Evolutionary conservation across 2,888 invertebrate species (phyloP), one percentile per base, ranked within the genome.

Genomic region (Stegophylla sp.): DNA sequence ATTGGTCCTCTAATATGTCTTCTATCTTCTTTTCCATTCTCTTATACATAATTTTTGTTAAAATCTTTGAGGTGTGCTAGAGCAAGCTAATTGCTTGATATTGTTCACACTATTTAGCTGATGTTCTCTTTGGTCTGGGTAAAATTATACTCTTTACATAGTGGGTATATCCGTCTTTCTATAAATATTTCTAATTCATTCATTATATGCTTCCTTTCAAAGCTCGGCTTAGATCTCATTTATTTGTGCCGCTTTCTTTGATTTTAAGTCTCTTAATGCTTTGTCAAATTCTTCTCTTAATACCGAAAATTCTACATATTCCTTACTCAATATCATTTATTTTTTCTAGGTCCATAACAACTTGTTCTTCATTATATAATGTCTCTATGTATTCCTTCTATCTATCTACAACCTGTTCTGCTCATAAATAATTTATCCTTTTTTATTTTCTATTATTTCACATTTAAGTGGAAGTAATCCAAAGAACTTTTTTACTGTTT

Each of bases 1-100:
- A 72, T 51, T 72, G 72, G 53, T 72, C 72, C 26, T 51, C 48
- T 48, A n/a, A n/a, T n/a, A n/a, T n/a, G n/a, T n/a, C n/a, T n/a
- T n/a, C n/a, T n/a, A n/a, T n/a, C n/a, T n/a, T n/a, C n/a, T n/a
- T n/a, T n/a, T n/a, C n/a, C n/a, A n/a, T n/a, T n/a, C n/a, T n/a
- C n/a, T n/a, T n/a, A n/a, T n/a, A n/a, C n/a, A n/a, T n/a, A n/a
- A n/a, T n/a, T n/a, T n/a, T n/a, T n/a, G n/a, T n/a, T n/a, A n/a
- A n/a, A n/a, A n/a, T n/a, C n/a, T n/a, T n/a, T n/a, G n/a, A n/a
- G n/a, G n/a, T n/a, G n/a, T n/a, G n/a, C n/a, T n/a, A n/a, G n/a
- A n/a, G n/a, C n/a, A n/a, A n/a, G 73, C 59, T 73, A 26, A 73
- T 41, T 23, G 56, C 59, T 73, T 59, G 26, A 73, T 17, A 56